Evolutionary conservation across 2,113 vertebrate species (phyloP), one percentile per base, ranked within the genome.

Genomic region (Plecotus auritus): DNA sequence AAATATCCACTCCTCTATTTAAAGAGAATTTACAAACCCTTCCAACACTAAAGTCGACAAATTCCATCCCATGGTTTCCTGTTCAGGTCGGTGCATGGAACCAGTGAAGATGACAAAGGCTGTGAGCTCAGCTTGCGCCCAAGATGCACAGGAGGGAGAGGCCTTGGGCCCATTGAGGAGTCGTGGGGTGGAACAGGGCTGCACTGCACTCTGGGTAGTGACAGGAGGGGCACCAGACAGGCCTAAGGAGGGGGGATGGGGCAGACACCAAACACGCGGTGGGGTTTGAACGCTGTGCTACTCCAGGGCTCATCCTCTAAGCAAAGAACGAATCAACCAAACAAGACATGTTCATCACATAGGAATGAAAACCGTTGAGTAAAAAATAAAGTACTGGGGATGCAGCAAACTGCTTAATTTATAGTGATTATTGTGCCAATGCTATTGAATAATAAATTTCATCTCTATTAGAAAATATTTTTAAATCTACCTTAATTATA

Each of bases 341-440:
- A n/a, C 51, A 28, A n/a, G 32, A 17, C 18, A 2, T n/a, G 23
- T n/a, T n/a, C 7, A 28, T 47, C 40, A 32, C 40, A 23, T 4
- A 1, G 2, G n/a, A 77, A 49, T 9, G 22, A 32, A 67, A 30
- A 51, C n/a, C 3, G 1, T 4, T 9, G 2, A 32, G 61, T 32
- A 4, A 32, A 40, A 42, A 10, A 32, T 64, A 1, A 9, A 37
- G n/a, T 9, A 5, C 16, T 12, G 32, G 37, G 22, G 30, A 4
- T 16, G 13, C 28, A 1, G 51, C 13, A 45, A 37, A 4, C 1
- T 4, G 23, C 32, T 32, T 23, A 5, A 6, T 20, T 40, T 9
- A 13, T 2, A 1, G 11, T 0, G 51, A 26, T 9, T 11, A 2
- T 10, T 20, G 1, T 37, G 18, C 42, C 30, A 1, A 6, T 3